phyloP scores from a whole-genome alignment of 2,888 invertebrate species.

The Elysia crispata region DNA sequence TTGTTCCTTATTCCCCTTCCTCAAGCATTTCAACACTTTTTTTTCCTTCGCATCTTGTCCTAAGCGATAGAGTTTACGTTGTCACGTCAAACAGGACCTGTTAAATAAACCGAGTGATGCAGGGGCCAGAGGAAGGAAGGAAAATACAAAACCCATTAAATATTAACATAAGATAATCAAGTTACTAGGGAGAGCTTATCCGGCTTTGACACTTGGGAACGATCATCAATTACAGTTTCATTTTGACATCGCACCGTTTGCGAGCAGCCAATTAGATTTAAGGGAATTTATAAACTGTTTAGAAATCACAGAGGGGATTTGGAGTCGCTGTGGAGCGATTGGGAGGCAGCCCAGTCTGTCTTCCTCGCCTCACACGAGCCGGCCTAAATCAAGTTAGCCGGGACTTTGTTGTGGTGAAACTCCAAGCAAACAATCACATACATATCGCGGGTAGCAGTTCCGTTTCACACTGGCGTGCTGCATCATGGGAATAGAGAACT shows the following conservation, averaged over 20 bases:
- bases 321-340: constrained; percentile 50
- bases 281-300: constrained; percentile 71
- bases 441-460: constrained; percentile 43
- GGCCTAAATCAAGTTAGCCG: constrained; percentile 49
- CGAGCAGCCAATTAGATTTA: constrained; percentile 59
- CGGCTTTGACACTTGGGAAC: constrained; percentile 60
- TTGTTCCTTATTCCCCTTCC: too few relatives aligned
- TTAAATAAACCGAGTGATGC: too few relatives aligned
- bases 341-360: constrained; percentile 45
- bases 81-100: too few relatives aligned
- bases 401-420: constrained; percentile 51
- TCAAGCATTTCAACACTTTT: too few relatives aligned
- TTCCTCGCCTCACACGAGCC: constrained; percentile 44
- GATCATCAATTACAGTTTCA: constrained; percentile 65
- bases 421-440: constrained; percentile 47
- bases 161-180: constrained; percentile 64
- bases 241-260: constrained; percentile 58
- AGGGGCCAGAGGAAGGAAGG: constrained; percentile 19
- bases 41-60: too few relatives aligned
- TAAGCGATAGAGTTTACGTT: too few relatives aligned
- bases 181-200: constrained; percentile 62
- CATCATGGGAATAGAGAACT: constrained; percentile 39
- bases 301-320: constrained; percentile 65
- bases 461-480: constrained; percentile 38
- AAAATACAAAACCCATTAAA: constrained; percentile 56